Conservation (phyloP, 92 coral and sea anemone species). For the Parazoanthus atlanticus region DNA sequence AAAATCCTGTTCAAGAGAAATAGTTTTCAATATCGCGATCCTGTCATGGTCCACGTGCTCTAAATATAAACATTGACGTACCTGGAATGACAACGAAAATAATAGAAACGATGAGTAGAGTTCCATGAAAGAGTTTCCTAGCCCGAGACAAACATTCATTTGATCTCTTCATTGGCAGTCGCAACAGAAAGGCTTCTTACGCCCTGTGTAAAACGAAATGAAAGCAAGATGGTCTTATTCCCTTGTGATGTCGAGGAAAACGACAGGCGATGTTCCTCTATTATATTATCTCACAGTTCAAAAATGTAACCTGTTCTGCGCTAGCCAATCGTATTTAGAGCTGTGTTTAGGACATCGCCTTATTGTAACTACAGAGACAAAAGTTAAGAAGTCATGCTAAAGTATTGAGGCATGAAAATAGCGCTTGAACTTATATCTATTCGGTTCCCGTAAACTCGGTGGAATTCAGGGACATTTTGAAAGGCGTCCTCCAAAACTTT, state of each 20-base stretch:
- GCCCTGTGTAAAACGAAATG: neutral
- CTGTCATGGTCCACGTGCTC: slow-evolving; percentile 24
- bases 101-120: neutral
- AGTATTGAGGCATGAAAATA: neutral
- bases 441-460: neutral
- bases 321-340: neutral
- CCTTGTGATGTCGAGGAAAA: neutral
- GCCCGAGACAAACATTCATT: neutral
- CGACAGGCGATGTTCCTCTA: slow-evolving; percentile 21
- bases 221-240: neutral
- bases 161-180: neutral
- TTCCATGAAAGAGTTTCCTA: neutral
- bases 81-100: neutral
- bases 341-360: neutral
- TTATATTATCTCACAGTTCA: slow-evolving; percentile 67
- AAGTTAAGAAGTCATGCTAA: neutral
- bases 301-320: slow-evolving; percentile 70
- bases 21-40: neutral
- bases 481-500: neutral
- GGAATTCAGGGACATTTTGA: neutral
- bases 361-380: neutral
- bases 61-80: slow-evolving; percentile 6
- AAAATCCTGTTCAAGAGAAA: neutral
- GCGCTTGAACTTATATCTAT: neutral
- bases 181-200: neutral